Base-by-base conservation (phyloP, 2,797 vertebrate species). In the Cirrhinus mrigala region DNA sequence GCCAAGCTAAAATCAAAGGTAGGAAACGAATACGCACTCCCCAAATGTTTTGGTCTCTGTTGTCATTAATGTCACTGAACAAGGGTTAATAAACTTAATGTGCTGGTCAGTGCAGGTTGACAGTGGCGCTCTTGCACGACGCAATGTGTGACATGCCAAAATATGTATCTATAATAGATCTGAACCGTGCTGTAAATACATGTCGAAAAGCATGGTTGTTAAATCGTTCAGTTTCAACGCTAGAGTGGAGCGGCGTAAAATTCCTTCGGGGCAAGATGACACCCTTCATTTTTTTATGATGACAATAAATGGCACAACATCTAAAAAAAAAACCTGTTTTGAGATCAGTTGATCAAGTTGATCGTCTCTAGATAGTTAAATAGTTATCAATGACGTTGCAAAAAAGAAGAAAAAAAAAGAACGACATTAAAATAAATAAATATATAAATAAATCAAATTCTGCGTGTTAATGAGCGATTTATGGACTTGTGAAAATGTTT, bases 1-100 rank as follows among this genome's bases (percentile, higher is more conserved):
- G 29, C 4, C 22, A 87, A 77, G 52, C 71, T 50, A 1, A 87
- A 70, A 18, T 54, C 83, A 29, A 85, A 69, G 89, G 89, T 90
- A 89, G 18, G 88, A 16, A 33, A 69, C 9, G 4, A 5, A 7
- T 14, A 0, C 18, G 10, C n/a, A 16, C 33, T 27, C 4, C 4
- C 14, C 0, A 40, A 9, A 20, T 20, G 18, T 52, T n/a, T 7
- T 46, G 69, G 10, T 10, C 69, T 18, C 62, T 70, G 33, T 22
- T 68, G 3, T 68, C 7, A 18, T 29, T 16, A 54, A 20, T 33
- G 15, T 6, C 29, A n/a, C 29, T 37, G 29, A 64, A 64, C 2
- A 64, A 29, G 60, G 14, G 24, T 29, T 2, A 64, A 27, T 7
- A 29, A 16, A 29, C 24, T 16, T 64, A 2, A 64, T 66, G 14